phyloP scores from a whole-genome alignment of 2,113 vertebrate species.

The Antechinus flavipes region DNA sequence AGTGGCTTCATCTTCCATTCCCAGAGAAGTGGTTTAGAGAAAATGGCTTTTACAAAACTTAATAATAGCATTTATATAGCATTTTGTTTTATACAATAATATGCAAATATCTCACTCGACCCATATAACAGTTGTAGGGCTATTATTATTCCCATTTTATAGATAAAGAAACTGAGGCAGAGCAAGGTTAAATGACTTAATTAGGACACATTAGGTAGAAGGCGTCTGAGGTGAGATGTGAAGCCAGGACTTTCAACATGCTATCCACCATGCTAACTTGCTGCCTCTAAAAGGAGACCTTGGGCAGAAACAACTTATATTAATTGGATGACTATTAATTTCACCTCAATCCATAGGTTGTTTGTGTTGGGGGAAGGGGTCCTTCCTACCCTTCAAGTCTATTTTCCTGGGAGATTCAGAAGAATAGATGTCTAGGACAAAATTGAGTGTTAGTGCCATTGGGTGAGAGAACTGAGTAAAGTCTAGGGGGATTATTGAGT shows the following conservation, averaged over 20 bases:
- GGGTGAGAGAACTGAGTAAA: neutral
- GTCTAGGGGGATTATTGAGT: slow-evolving; percentile 57
- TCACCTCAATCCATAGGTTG: neutral
- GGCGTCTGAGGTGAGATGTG: neutral
- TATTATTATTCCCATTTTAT: neutral
- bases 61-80: neutral
- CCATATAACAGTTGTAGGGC: neutral
- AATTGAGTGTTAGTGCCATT: slow-evolving; percentile 19
- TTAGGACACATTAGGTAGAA: neutral
- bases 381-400: slow-evolving; percentile 17
- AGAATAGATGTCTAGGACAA: slow-evolving; percentile 14
- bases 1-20: neutral
- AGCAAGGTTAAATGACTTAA: neutral
- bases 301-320: neutral
- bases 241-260: neutral
- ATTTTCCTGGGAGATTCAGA: slow-evolving; percentile 27
- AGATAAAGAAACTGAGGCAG: neutral
- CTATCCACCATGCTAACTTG: neutral
- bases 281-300: slow-evolving; percentile 15
- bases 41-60: neutral
- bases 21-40: neutral
- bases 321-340: rapidly evolving
- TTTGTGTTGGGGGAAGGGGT: neutral
- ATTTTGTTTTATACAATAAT: neutral
- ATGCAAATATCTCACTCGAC: neutral